These are phyloP conservation scores for Dolichallabes microphthalmus DNA, from an alignment of 2,113 vertebrate species.

Conservation along the genomic window DNA sequence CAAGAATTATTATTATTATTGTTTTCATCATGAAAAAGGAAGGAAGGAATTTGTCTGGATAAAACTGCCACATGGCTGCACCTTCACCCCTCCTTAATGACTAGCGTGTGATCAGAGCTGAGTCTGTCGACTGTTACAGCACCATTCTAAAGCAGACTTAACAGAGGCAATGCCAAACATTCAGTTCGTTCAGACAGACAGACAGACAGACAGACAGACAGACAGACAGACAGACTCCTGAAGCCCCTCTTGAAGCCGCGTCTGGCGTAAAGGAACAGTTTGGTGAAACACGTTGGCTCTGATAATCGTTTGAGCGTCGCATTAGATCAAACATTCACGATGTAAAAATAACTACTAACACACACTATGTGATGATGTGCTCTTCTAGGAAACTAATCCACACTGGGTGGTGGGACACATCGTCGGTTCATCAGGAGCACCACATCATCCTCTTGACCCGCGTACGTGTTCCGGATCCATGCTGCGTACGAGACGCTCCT, in stretches of 20 bases:
- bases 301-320: too few relatives aligned
- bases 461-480: neutral
- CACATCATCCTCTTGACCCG: neutral
- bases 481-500: neutral
- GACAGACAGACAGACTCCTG: neutral
- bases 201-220: neutral
- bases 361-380: neutral
- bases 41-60: neutral
- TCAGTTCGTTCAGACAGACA: slow-evolving; percentile 14
- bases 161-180: slow-evolving; percentile 42
- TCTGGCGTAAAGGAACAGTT: neutral
- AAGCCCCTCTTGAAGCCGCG: slow-evolving; percentile 1
- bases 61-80: neutral
- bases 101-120: neutral
- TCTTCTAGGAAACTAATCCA: neutral
- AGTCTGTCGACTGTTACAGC: neutral
- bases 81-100: neutral
- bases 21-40: too few relatives aligned
- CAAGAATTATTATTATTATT: too few relatives aligned
- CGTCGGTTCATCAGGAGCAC: neutral
- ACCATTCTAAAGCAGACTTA: slow-evolving; percentile 20
- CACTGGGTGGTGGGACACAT: neutral
- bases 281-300: neutral
- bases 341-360: neutral
- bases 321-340: neutral